These are phyloP conservation scores for Pavo muticus DNA, from an alignment of 2,113 vertebrate genomes.

Conservation along the genomic window DNA sequence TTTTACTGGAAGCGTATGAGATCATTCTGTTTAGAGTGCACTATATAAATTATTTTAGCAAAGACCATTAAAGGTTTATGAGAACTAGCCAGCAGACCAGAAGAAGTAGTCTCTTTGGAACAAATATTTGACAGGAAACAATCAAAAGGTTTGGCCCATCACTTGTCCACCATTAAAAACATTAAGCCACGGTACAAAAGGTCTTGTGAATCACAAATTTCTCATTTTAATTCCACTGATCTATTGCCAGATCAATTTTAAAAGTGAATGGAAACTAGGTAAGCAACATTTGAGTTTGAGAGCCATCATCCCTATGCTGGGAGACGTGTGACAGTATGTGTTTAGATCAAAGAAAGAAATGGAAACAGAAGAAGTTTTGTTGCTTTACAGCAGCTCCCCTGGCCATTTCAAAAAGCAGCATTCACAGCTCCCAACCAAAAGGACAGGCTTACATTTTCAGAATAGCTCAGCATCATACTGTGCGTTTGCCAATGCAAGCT, in stretches of 20 bases:
- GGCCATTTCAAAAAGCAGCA: neutral
- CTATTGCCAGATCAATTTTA: slow-evolving; percentile 43
- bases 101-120: slow-evolving; percentile 47
- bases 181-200: slow-evolving; percentile 43
- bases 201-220: slow-evolving; percentile 42
- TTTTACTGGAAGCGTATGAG: slow-evolving; percentile 44
- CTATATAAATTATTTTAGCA: slow-evolving; percentile 69
- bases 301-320: neutral
- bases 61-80: slow-evolving; percentile 49
- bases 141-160: slow-evolving; percentile 21
- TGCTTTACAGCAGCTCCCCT: neutral
- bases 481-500: neutral
- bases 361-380: neutral
- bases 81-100: slow-evolving; percentile 52
- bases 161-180: slow-evolving; percentile 43
- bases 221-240: slow-evolving; percentile 30
- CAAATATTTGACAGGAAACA: slow-evolving; percentile 55
- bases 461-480: neutral
- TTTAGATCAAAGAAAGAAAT: neutral
- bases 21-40: slow-evolving; percentile 41
- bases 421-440: neutral
- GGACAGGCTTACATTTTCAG: neutral
- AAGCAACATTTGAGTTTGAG: slow-evolving; percentile 22
- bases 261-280: slow-evolving; percentile 9
- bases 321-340: neutral